Conservation (phyloP, 37 sponge, comb jelly and placozoan species). For the Cladorhizidae sp. region DNA sequence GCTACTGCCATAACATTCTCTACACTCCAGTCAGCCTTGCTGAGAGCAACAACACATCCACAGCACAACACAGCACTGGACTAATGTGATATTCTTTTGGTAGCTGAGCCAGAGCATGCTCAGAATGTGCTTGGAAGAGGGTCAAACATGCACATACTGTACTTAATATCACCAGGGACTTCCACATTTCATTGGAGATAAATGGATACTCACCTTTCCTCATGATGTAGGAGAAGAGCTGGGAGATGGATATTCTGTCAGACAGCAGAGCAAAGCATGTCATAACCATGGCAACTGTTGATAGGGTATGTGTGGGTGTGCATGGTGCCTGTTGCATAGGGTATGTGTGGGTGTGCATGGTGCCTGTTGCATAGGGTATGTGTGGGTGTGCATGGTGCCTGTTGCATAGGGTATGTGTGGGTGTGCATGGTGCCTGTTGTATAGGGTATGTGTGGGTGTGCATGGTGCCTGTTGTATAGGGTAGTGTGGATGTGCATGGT, state of each 20-base stretch:
- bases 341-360: neutral
- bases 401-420: neutral
- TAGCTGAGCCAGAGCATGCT: no score
- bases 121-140: no score
- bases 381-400: neutral
- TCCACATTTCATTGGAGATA: no score
- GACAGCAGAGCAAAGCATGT: neutral
- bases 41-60: no score
- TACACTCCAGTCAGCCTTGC: no score
- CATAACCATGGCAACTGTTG: neutral
- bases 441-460: neutral
- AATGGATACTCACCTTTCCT: conserved; percentile 64
- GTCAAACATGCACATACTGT: no score
- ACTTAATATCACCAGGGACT: no score
- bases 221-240: conserved; percentile 93
- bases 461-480: neutral
- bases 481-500: neutral
- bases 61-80: no score
- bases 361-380: conserved; percentile 1
- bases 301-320: neutral
- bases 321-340: neutral
- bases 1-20: no score
- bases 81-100: no score
- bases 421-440: neutral
- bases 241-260: conserved; percentile 72